These are phyloP conservation scores for Sinopyrophorus schimmeli DNA, from an alignment of 2,888 invertebrate species.

Conservation along the genomic window DNA sequence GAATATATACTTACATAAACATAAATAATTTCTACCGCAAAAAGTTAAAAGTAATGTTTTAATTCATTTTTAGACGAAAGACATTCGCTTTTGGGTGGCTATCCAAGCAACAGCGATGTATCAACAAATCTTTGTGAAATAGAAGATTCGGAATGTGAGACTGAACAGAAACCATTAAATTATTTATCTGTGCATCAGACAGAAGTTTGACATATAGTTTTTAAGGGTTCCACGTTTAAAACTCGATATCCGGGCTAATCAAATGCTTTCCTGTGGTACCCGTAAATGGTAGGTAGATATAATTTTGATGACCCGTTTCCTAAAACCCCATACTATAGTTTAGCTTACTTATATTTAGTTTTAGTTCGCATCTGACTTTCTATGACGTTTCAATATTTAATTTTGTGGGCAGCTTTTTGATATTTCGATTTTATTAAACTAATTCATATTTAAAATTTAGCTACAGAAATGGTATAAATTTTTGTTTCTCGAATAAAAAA, in stretches of 20 bases:
- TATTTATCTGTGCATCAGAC: constrained; percentile 54
- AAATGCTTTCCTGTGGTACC: constrained; percentile 41
- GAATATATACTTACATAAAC: too few relatives aligned
- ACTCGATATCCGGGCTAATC: constrained; percentile 49
- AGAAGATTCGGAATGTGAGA: constrained; percentile 82
- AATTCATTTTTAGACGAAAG: constrained; percentile 64
- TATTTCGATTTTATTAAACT: too few relatives aligned
- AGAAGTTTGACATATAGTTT: constrained; percentile 49
- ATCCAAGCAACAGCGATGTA: constrained; percentile 79
- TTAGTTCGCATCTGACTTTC: too few relatives aligned
- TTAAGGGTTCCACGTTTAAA: constrained; percentile 38
- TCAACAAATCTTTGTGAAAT: constrained; percentile 91
- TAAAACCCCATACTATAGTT: too few relatives aligned
- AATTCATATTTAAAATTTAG: too few relatives aligned
- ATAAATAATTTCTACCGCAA: too few relatives aligned
- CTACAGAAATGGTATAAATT: too few relatives aligned
- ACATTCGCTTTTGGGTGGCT: constrained; percentile 71
- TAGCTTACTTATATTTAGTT: too few relatives aligned
- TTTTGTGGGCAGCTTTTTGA: too few relatives aligned
- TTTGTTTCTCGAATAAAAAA: too few relatives aligned
- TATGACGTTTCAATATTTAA: too few relatives aligned
- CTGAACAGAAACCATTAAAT: constrained; percentile 55
- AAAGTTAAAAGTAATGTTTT: constrained; percentile 6
- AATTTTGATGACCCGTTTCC: constrained; percentile 25
- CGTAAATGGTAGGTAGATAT: constrained; percentile 27